Percentiles rank a stretch among this genome's conserved stretches.
These are phyloP conservation scores for Hippocampus barbouri DNA, from an alignment of 2,113 vertebrate genomes.

Conservation along the genomic window DNA sequence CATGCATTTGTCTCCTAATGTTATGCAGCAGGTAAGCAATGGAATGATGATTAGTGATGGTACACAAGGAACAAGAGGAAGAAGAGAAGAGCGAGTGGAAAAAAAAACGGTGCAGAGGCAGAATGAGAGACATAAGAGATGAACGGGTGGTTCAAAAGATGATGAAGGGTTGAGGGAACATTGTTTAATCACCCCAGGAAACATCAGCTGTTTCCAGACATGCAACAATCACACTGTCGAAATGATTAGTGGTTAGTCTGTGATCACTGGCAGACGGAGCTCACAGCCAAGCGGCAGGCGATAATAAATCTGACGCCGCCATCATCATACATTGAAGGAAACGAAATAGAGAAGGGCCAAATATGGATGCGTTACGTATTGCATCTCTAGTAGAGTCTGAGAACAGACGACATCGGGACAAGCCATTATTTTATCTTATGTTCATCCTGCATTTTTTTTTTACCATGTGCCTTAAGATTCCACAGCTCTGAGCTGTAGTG, in stretches of 20 bases:
- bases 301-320: slow-evolving; percentile 51
- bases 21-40: slow-evolving; percentile 48
- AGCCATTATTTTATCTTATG: background rate
- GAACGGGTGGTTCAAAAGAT: slow-evolving; percentile 36
- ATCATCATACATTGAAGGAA: background rate
- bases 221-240: slow-evolving; percentile 44
- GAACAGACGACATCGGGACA: background rate
- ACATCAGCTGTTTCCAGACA: slow-evolving; percentile 44
- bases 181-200: slow-evolving; percentile 63
- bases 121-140: slow-evolving; percentile 12
- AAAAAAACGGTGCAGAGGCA: slow-evolving; percentile 11
- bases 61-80: slow-evolving; percentile 7
- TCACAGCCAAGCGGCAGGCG: slow-evolving; percentile 6
- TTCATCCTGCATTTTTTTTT: background rate
- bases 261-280: slow-evolving; percentile 53
- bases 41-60: slow-evolving; percentile 20
- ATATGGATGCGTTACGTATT: background rate
- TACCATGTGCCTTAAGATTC: background rate
- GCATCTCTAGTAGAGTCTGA: background rate
- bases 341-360: background rate
- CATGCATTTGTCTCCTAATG: slow-evolving; percentile 65
- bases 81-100: slow-evolving; percentile 7
- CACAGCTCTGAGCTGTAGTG: background rate
- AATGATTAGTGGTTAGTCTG: slow-evolving; percentile 63
- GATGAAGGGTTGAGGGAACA: slow-evolving; percentile 49